Evolutionary conservation across 2,113 vertebrate genomes (phyloP), one percentile per base, ranked within the genome.

Genomic region (Notothenia rossii): DNA sequence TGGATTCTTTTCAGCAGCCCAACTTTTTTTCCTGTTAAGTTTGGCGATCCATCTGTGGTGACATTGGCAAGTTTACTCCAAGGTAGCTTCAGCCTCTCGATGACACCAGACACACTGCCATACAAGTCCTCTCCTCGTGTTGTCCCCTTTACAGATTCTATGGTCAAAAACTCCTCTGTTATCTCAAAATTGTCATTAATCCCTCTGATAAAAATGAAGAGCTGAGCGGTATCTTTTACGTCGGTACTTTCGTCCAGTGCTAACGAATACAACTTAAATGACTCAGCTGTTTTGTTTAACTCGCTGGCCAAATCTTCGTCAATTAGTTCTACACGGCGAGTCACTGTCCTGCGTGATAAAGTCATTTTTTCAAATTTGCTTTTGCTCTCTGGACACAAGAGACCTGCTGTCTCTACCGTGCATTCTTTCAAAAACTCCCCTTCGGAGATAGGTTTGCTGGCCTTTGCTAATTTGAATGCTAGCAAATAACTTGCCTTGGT

Each of bases 261-360:
- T 36, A 36, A 36, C 7, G 36, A 36, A 36, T 36, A 36, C 1
- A 36, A 36, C 36, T 36, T 36, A 36, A 6, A 36, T 6, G 36
- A 36, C 36, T 36, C n/a, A n/a, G 36, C 36, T 36, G 4, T 64
- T 36, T 79, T 79, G 25, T 72, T 79, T 79, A 69, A 10, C 2
- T 49, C 5, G 11, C 29, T 63, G 7, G 29, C 20, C 18, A 77
- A 17, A 6, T 78, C 40, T 20, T 64, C 13, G 2, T 78, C 75
- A 68, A 62, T 73, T 3, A 78, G 68, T 10, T 78, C 56, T 0
- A n/a, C n/a, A n/a, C n/a, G n/a, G n/a, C n/a, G n/a, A n/a, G n/a
- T 60, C 33, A 84, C 70, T 54, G 83, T 87, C 43, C 79, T 62
- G 43, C 14, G 36, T 70, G 81, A 84, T 11, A 82, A 73, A 20